These are phyloP conservation scores for Carapus acus DNA, from an alignment of 2,797 vertebrate genomes.

Conservation along the genomic window DNA sequence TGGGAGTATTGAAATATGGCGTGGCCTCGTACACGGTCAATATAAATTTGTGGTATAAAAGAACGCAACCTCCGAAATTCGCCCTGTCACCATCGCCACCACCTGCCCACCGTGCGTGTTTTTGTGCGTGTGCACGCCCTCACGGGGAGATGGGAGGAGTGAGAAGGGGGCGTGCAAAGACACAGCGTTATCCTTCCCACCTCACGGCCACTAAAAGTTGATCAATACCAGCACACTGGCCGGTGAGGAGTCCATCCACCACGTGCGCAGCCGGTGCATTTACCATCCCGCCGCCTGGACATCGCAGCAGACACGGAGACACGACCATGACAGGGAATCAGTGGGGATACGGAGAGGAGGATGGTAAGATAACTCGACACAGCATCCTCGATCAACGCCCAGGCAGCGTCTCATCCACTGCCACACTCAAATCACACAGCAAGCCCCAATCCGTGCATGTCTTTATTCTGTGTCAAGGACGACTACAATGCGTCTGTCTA, in stretches of 20 bases:
- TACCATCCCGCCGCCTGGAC: background rate
- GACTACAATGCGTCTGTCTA: background rate
- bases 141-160: slow-evolving; percentile 7
- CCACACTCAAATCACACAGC: background rate
- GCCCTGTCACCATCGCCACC: too few species aligned
- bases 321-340: slow-evolving; percentile 79
- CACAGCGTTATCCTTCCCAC: slow-evolving; percentile 48
- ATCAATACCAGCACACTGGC: slow-evolving; percentile 31
- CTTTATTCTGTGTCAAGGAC: background rate
- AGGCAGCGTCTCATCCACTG: background rate
- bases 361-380: slow-evolving; percentile 83
- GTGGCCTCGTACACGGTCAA: too few species aligned
- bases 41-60: too few species aligned
- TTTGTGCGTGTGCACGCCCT: background rate
- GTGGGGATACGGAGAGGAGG: slow-evolving; percentile 91
- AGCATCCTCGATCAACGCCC: slow-evolving; percentile 1
- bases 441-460: background rate
- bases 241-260: slow-evolving; percentile 21
- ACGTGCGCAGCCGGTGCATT: slow-evolving; percentile 16
- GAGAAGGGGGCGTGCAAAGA: slow-evolving; percentile 52
- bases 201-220: slow-evolving; percentile 29
- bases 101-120: too few species aligned
- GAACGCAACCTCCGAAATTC: too few species aligned
- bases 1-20: too few species aligned
- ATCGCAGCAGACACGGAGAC: slow-evolving; percentile 4